Base-by-base conservation (phyloP, 2,888 invertebrate species). In the Ypsolopha scabrella region DNA sequence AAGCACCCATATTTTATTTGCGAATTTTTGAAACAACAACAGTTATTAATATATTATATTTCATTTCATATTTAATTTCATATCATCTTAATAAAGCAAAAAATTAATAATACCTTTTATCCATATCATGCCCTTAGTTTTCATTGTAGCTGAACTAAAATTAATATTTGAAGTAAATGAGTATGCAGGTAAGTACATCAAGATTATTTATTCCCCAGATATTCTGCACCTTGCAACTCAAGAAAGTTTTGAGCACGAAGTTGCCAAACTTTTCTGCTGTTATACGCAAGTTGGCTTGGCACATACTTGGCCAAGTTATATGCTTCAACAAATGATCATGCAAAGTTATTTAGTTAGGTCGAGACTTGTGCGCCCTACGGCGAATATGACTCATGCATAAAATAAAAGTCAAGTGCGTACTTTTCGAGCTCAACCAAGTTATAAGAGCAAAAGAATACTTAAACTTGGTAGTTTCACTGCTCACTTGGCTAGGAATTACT, bases 301-400 rank as follows among this genome's bases (percentile, higher is more conserved):
- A 47, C 47, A 36, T 47, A 14, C 14, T 37, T 47, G 13, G 11
- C 37, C 47, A 37, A 47, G 13, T 47, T 47, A 13, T 13, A 36
- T 47, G 36, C 47, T 47, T 47, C 47, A 47, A 47, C 37, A 47
- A 47, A 47, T 47, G 13, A 47, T 37, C 47, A 51, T 47, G 38
- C 38, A 51, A 39, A 45, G 46, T 45, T 51, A 51, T 51, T 45
- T 51, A 47, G 36, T 48, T 44, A 35, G 35, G 49, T 52, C 37
- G 44, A 49, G 52, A 24, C 44, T 13, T 47, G 51, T 47, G 33
- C 13, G 35, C 51, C 24, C 24, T 24, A 3, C 24, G 2, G 33
- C 47, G 53, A 43, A 51, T 45, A 56, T 39, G 34, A 49, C n/a
- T 41, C 49, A 41, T 57, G 57, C 54, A 58, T 57, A 55, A 58